Base-by-base conservation (phyloP, 2,797 vertebrate genomes). In the Malurus splendens region DNA sequence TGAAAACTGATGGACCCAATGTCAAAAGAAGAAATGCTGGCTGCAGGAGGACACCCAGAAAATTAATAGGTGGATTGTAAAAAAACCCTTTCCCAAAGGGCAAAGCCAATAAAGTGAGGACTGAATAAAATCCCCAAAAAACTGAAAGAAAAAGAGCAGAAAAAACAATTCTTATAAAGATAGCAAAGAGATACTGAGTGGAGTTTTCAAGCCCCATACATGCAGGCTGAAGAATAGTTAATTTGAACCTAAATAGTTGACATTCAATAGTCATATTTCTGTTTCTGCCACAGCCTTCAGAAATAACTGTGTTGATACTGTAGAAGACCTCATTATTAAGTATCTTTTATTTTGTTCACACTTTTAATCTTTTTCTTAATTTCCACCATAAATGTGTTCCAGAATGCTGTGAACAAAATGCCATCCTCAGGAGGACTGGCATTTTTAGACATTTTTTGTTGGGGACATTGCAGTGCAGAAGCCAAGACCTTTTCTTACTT, bases 1-100 rank as follows among this genome's bases (percentile, higher is more conserved):
- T 94, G 82, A 76, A 87, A 95, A 87, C 42, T 73, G 89, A 95
- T 93, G 52, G 74, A 80, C 42, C 55, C 77, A 75, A 82, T 81
- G 73, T 85, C 91, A 86, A 80, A 89, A 90, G 74, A 81, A 86
- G 54, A 52, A 66, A 79, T 87, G 19, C 52, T 86, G 76, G 18
- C 54, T 76, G 41, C 59, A 93, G 62, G 48, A 94, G 33, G 22
- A 90, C 73, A 86, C 48, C 19, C 51, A 74, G 72, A 71, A 94
- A 94, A 90, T 78, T 83, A 90, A 86, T 81, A 75, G 72, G n/a
- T 62, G 30, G 20, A n/a, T 48, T 72, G 10, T 52, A 82, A 92
- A 81, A 90, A 57, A 22, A 0, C 3, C 11, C 12, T 41, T 76
- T 66, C 32, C 36, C 33, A 83, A 91, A 86, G 67, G 67, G 41